Evolutionary conservation across 2,888 invertebrate genomes (phyloP), one percentile per base, ranked within the genome.

Genomic region (Ommatoiulus sabulosus): DNA sequence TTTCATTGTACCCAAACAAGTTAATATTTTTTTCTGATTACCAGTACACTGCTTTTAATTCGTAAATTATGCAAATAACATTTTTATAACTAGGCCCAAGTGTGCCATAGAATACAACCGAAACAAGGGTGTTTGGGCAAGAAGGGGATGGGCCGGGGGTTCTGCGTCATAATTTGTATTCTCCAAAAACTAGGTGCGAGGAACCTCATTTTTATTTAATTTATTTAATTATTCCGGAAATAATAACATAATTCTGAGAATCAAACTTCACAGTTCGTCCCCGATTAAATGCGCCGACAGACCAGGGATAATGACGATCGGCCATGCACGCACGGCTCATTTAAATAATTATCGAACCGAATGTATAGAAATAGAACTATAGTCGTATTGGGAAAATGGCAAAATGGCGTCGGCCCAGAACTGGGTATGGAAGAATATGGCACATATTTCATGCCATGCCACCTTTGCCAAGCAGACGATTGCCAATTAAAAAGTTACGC

Each of bases 371-470:
- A n/a, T 63, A 3, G 17, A 63, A 63, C 63, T n/a, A n/a, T 3
- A 63, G 17, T 63, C n/a, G 0, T 17, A n/a, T 17, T 63, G 3
- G 5, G 63, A 7, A 63, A 63, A 63, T 12, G 3, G 17, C 63
- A 15, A 63, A 20, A 63, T 63, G 63, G 63, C 63, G 52, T 52
- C 63, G 63, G n/a, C 63, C 20, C 4, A 17, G 20, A 63, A 17
- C 12, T 12, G 63, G 12, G n/a, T 6, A 15, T 12, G 63, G n/a
- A 63, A n/a, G 63, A 63, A 63, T 46, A 46, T 63, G n/a, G 63
- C 63, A n/a, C 63, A 63, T 63, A 63, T 63, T 63, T 63, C n/a
- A n/a, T n/a, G n/a, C n/a, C 63, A 63, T 63, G n/a, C 63, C n/a
- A 63, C 63, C 63, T 63, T 63, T n/a, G 63, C n/a, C 17, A 10